Base-by-base conservation (phyloP, 2,113 vertebrate genomes). In the Brachyistius frenatus region DNA sequence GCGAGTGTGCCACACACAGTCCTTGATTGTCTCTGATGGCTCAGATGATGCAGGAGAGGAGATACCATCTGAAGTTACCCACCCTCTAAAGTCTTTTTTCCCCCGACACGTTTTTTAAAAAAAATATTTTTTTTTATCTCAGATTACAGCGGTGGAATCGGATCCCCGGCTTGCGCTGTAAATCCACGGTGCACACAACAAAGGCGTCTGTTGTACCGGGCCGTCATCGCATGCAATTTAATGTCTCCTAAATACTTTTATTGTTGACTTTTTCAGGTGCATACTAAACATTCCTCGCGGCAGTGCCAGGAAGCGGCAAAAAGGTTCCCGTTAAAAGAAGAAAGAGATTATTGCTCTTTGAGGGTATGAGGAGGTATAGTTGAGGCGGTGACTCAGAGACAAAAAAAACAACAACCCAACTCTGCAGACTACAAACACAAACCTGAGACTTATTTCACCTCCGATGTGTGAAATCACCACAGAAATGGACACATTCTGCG, bases 271-370 rank as follows among this genome's bases (percentile, higher is more conserved):
- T 88, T 86, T 84, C 87, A 91, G 91, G 84, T 92, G 83, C 83
- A 94, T 93, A 86, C 86, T 87, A 89, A 90, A 94, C 93, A 94
- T 94, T 95, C 93, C 87, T 80, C 68, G 81, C 2, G 15, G 60
- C 62, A 8, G 52, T 85, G 91, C 89, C 90, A 89, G 74, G 32
- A 85, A 85, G 78, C 84, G 23, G 23, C 15, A 56, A 63, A 79
- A 76, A 91, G 80, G 84, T 89, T 78, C 84, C 74, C 78, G 62
- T 88, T 83, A 76, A 57, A 86, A 62, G 58, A 65, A 8, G 73
- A 76, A 73, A 55, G 23, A 63, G 36, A 84, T 73, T 49, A 80
- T 67, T 63, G 47, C 46, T 75, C 23, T 76, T 55, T 37, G 58
- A 81, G 70, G 50, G 50, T 33, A 61, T 47, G 31, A 49, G 54